phyloP scores from a whole-genome alignment of 2,797 vertebrate genomes.

The Microchirus variegatus region DNA sequence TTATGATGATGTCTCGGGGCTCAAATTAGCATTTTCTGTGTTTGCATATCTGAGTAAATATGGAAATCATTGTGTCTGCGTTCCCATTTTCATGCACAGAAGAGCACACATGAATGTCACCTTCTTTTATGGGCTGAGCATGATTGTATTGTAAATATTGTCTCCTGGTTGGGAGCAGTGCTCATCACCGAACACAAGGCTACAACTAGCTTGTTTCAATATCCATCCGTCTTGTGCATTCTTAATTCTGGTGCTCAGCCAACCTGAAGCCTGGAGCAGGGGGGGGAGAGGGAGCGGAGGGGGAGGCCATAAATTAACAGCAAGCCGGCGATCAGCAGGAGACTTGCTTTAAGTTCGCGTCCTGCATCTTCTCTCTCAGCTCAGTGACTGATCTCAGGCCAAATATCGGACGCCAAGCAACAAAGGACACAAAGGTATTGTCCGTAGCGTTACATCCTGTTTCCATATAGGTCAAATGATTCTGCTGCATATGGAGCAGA shows the following conservation, averaged over 20 bases:
- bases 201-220: conserved; percentile 67
- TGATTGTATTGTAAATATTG: conserved; percentile 68
- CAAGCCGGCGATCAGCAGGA: conserved; percentile 44
- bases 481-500: no score
- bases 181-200: conserved; percentile 61
- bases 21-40: conserved; percentile 69
- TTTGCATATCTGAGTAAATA: conserved; percentile 70
- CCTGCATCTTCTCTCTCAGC: conserved; percentile 35
- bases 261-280: conserved; percentile 61
- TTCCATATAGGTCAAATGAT: no score
- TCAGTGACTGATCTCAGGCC: conserved; percentile 36
- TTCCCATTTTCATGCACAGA: conserved; percentile 61
- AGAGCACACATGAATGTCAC: conserved; percentile 55
- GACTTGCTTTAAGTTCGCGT: conserved; percentile 61
- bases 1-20: conserved; percentile 69
- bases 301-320: conserved; percentile 71
- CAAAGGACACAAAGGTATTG: neutral
- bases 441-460: no score
- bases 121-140: conserved; percentile 50
- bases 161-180: conserved; percentile 38
- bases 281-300: neutral
- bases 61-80: conserved; percentile 63
- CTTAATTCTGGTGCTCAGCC: conserved; percentile 74
- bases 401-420: conserved; percentile 42
- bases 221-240: conserved; percentile 72